Conservation (phyloP, 2,113 vertebrate genomes). For the Calonectris borealis region DNA sequence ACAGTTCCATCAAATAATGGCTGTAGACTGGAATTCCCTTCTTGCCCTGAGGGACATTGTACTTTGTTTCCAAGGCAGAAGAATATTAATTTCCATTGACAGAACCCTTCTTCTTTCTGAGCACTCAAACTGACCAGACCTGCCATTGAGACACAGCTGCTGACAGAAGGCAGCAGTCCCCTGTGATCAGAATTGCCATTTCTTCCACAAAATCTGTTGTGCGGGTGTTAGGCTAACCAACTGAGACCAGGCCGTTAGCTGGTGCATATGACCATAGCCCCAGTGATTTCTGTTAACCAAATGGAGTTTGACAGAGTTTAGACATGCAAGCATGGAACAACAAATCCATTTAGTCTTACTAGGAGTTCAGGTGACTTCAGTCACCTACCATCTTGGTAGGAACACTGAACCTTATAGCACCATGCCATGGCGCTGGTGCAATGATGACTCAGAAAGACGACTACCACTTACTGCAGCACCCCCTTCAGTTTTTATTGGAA, state of each 20-base stretch:
- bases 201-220: neutral
- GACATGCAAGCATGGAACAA: neutral
- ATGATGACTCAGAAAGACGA: neutral
- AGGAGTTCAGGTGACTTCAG: neutral
- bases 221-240: neutral
- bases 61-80: neutral
- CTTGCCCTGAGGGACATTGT: neutral
- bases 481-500: neutral
- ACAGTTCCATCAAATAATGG: conserved; percentile 1
- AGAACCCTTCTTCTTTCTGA: neutral
- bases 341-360: neutral
- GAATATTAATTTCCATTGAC: neutral
- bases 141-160: neutral
- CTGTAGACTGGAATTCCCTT: neutral
- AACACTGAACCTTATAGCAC: neutral
- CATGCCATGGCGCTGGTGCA: neutral
- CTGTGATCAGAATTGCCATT: neutral
- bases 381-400: neutral
- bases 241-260: neutral
- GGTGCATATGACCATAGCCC: neutral
- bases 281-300: neutral
- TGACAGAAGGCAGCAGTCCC: neutral
- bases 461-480: neutral
- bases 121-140: neutral
- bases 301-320: neutral